A percentile compares a stretch with the other conserved stretches of the same genome.
Evolutionary conservation across 2,113 vertebrate species (phyloP).

Genomic region (Indicator maculatus): DNA sequence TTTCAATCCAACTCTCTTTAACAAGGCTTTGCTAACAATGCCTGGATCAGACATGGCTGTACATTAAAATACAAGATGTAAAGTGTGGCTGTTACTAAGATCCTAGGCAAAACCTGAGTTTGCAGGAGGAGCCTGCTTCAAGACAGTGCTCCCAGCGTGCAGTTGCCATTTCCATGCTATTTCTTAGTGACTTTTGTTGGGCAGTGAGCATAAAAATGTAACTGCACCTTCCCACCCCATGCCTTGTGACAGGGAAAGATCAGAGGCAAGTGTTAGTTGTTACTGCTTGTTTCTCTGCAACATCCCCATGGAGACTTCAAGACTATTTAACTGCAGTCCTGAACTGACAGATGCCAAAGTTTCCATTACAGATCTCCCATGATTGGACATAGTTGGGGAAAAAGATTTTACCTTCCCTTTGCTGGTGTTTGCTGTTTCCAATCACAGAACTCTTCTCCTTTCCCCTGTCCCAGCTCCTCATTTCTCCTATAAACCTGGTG

Average conservation of each 20-base stretch:
- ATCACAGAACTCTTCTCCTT: background rate
- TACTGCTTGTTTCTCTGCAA: background rate
- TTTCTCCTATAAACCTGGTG: constrained; percentile 12
- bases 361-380: background rate
- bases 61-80: background rate
- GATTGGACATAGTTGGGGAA: background rate
- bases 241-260: background rate
- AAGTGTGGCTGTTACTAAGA: background rate
- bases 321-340: constrained; percentile 21
- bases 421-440: background rate
- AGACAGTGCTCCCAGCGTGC: background rate
- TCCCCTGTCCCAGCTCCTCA: background rate
- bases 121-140: background rate
- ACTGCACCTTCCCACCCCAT: background rate
- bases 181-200: background rate
- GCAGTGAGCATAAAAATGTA: background rate
- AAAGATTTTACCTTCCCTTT: background rate
- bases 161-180: background rate
- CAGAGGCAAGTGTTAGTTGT: background rate
- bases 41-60: background rate
- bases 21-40: background rate
- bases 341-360: background rate
- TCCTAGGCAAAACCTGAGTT: background rate
- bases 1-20: background rate
- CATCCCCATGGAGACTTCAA: background rate